Conservation (phyloP, 2,797 vertebrate species). For the Adelosebastes latens region DNA sequence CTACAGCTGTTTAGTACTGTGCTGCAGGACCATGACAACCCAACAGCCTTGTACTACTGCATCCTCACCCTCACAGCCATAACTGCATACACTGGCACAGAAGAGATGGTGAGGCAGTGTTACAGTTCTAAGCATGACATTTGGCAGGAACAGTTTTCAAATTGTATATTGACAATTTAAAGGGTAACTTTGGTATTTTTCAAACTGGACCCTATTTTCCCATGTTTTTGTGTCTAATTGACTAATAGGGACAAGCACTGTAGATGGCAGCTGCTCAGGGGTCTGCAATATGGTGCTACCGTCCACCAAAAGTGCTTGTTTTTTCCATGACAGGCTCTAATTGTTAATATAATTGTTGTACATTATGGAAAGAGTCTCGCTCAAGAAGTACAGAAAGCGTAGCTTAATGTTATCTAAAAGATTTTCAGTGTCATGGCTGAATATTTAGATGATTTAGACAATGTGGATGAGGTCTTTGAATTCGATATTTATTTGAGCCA, state of each 20-base stretch:
- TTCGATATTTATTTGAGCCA: not conserved
- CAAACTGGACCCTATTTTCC: not conserved
- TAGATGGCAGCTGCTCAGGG: too few relatives aligned
- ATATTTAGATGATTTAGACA: too few relatives aligned
- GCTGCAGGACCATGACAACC: slow-evolving; percentile 84
- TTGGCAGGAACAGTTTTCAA: not conserved
- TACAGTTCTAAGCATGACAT: not conserved
- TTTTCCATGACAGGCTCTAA: not conserved
- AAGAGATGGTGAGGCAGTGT: slow-evolving; percentile 84
- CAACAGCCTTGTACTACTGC: slow-evolving; percentile 86
- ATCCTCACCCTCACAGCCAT: slow-evolving; percentile 87
- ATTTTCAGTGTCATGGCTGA: too few relatives aligned
- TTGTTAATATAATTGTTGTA: not conserved
- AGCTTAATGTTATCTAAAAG: too few relatives aligned
- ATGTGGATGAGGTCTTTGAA: not conserved
- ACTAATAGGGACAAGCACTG: not conserved
- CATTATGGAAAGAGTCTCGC: not conserved
- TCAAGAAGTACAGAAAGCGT: not conserved
- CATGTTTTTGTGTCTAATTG: not conserved
- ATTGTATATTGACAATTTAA: not conserved
- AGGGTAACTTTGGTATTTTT: not conserved
- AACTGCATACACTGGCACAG: slow-evolving; percentile 79
- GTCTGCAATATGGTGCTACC: not conserved
- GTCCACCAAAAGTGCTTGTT: not conserved
- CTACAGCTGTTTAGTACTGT: slow-evolving; percentile 84